phyloP scores from a whole-genome alignment of 2,888 invertebrate species.

The Scelioninae gen. 2 region DNA sequence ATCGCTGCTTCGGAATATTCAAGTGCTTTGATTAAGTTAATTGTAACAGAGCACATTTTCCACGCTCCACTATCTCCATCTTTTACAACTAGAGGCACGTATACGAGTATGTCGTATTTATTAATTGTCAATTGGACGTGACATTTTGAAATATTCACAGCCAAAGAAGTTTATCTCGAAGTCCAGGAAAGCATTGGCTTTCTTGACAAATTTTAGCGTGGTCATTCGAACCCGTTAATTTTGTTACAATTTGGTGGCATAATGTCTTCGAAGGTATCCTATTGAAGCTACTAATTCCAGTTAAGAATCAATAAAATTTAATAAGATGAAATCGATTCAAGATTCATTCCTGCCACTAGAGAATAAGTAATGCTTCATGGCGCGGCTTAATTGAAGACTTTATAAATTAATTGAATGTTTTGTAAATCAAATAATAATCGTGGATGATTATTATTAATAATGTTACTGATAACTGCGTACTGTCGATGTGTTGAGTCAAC shows the following conservation, averaged over 20 bases:
- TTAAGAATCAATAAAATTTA: constrained; percentile 49
- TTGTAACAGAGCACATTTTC: no score
- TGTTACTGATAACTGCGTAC: background rate
- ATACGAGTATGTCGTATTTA: no score
- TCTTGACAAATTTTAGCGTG: constrained; percentile 3
- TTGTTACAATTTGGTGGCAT: constrained; percentile 28
- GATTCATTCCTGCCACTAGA: constrained; percentile 22
- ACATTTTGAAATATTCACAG: constrained; percentile 18
- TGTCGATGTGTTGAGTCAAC: no score
- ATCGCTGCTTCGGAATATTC: no score
- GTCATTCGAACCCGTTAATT: constrained; percentile 23
- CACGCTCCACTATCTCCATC: no score
- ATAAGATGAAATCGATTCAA: constrained; percentile 29
- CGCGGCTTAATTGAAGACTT: constrained; percentile 4
- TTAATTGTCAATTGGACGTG: constrained; percentile 12
- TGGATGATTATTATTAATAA: no score
- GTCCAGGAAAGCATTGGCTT: constrained; percentile 16
- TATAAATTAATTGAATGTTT: constrained; percentile 8
- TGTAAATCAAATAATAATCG: background rate
- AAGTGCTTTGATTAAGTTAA: constrained; percentile 28
- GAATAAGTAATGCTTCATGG: constrained; percentile 5
- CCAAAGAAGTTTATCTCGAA: no score
- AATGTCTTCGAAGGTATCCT: constrained; percentile 30
- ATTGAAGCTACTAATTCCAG: constrained; percentile 29
- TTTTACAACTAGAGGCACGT: no score